phyloP scores from a whole-genome alignment of 2,888 invertebrate genomes.

The Zygothrica quintamaculata region DNA sequence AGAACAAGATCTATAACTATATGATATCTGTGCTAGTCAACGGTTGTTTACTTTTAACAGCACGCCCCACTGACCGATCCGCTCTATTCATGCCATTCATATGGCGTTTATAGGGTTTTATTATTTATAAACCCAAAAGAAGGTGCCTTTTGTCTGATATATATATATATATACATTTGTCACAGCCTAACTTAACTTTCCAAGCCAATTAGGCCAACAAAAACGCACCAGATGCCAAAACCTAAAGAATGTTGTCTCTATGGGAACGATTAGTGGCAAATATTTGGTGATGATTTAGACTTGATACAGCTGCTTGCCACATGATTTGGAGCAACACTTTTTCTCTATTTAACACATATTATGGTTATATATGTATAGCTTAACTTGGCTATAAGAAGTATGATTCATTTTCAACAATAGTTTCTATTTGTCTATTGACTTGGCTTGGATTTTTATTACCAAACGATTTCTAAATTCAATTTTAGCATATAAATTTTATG shows the following conservation, averaged over 20 bases:
- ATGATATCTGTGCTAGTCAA: conserved; percentile 68
- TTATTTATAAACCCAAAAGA: conserved; percentile 11
- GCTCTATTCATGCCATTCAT: conserved; percentile 15
- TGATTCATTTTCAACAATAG: conserved; percentile 15
- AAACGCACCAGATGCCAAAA: conserved; percentile 4
- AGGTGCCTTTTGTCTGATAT: conserved; percentile 30
- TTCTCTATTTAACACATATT: no score
- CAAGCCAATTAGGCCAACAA: conserved; percentile 57
- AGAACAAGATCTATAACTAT: no score
- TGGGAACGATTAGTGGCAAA: background rate
- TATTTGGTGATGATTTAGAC: no score
- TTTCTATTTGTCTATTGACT: conserved; percentile 21
- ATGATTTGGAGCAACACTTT: no score
- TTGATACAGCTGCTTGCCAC: no score
- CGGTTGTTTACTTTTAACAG: conserved; percentile 57
- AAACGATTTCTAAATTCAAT: conserved; percentile 2
- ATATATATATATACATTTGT: no score
- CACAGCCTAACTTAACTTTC: conserved; percentile 45
- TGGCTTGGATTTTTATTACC: background rate
- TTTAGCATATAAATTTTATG: background rate
- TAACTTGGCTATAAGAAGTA: no score
- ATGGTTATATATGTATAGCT: no score
- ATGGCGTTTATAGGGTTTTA: conserved; percentile 11
- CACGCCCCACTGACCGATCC: conserved; percentile 41
- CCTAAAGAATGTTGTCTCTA: no score